Evolutionary conservation across 1,140 invertebrate species (phyloP).

Genomic region (Stegodyphus dumicola): DNA sequence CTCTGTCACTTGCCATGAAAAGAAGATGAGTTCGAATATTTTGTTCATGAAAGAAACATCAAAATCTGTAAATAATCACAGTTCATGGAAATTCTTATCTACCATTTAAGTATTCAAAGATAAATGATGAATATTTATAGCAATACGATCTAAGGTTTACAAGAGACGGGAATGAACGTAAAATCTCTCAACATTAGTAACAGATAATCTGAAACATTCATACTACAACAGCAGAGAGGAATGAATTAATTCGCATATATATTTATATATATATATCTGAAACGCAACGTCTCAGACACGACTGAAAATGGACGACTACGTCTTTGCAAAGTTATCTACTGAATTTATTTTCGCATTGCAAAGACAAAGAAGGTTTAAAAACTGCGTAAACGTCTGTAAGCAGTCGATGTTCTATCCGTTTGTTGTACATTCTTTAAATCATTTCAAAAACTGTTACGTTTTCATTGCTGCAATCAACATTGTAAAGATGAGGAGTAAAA

Average conservation of each 20-base stretch:
- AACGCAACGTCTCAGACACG: slow-evolving; percentile 21
- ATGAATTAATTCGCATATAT: slow-evolving; percentile 1
- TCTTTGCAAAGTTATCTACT: slow-evolving; percentile 57
- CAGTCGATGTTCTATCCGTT: background rate
- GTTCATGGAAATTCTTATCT: slow-evolving; percentile 24
- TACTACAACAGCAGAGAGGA: slow-evolving; percentile 47
- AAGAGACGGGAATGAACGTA: background rate
- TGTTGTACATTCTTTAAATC: background rate
- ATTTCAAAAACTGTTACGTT: slow-evolving; percentile 11
- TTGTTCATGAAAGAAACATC: background rate
- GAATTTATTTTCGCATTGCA: slow-evolving; percentile 58
- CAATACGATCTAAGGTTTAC: slow-evolving; percentile 28
- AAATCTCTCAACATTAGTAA: background rate
- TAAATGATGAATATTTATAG: slow-evolving; percentile 29
- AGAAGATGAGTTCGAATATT: background rate
- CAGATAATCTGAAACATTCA: background rate
- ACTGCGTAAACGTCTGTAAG: background rate
- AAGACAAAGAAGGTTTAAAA: slow-evolving; percentile 30
- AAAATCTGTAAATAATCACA: slow-evolving; percentile 35
- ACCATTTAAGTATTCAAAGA: slow-evolving; percentile 21
- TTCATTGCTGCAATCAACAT: slow-evolving; percentile 16
- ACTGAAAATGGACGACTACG: slow-evolving; percentile 33
- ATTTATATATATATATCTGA: background rate
- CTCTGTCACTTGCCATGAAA: too few relatives aligned
- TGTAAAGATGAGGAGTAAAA: too few relatives aligned